phyloP scores from a whole-genome alignment of 2,797 vertebrate genomes.

The Leptoclinus maculatus region DNA sequence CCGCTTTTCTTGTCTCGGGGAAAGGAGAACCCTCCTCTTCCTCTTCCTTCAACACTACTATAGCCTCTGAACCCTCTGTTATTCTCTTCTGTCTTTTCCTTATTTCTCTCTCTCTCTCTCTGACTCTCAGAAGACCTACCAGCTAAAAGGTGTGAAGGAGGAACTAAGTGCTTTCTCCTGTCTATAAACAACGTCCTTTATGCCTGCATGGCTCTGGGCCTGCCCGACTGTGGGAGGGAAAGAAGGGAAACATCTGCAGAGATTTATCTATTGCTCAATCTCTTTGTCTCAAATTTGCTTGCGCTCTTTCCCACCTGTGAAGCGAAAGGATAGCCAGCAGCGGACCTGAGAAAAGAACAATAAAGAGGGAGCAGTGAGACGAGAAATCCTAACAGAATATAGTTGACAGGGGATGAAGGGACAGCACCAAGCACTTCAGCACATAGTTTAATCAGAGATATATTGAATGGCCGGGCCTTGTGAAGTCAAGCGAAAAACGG shows the following conservation, averaged over 20 bases:
- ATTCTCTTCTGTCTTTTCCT: conserved; percentile 27
- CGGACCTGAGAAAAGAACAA: conserved; percentile 32
- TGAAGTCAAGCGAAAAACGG: not conserved
- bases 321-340: conserved; percentile 33
- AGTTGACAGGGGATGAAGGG: conserved; percentile 19
- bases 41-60: conserved; percentile 29
- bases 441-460: conserved; percentile 9
- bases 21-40: conserved; percentile 12
- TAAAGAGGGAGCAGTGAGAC: conserved; percentile 30
- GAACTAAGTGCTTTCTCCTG: conserved; percentile 81
- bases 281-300: conserved; percentile 45
- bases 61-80: conserved; percentile 49
- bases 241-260: conserved; percentile 54
- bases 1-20: conserved; percentile 26
- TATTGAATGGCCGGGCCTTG: not conserved
- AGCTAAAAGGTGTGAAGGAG: conserved; percentile 80
- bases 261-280: conserved; percentile 58
- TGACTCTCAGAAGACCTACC: conserved; percentile 68
- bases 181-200: conserved; percentile 80
- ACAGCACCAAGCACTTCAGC: not conserved
- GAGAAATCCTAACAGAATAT: conserved; percentile 1
- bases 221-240: conserved; percentile 38
- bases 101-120: conserved; percentile 23
- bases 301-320: conserved; percentile 34
- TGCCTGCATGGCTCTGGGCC: conserved; percentile 58